Base-by-base conservation (phyloP, 2,888 invertebrate species). In the Phaonia tiefii region DNA sequence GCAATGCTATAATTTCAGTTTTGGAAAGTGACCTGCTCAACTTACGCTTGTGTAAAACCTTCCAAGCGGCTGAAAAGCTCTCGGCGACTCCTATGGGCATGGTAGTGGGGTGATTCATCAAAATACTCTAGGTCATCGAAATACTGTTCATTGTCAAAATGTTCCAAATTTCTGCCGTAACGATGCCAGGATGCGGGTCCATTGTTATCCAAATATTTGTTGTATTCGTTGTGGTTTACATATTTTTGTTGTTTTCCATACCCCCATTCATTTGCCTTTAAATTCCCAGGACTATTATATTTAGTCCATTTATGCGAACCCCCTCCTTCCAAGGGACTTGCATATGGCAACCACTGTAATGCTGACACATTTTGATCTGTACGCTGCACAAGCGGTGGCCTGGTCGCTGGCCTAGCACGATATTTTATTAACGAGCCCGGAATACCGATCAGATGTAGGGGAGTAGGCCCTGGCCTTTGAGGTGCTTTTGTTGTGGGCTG, bases 51-150 rank as follows among this genome's bases (percentile, higher is more conserved):
- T 39, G 86, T 86, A 0, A 89, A 84, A 1, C 86, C 86, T 13
- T 86, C 86, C 11, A 89, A 86, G 5, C 86, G 86, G 56, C 88
- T 84, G 39, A 87, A 90, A 0, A 90, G 72, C 56, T 90, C 87
- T 0, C 90, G 83, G 0, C 90, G 88, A 83, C 89, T 89, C 0
- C 89, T 85, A 63, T 89, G 88, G 0, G 83, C 85, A 39, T 89
- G 86, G 76, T 86, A 89, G 31, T 89, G 84, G 0, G 83, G 84
- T 84, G 84, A 85, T n/a, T 86, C 83, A 4, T 79, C 51, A 31
- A 85, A 79, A 31, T 31, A 31, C 8, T 3, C 31, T 5, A 31
- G 4, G 44, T 89, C 88, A 2, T 85, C 80, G 81, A 88, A 87
- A 26, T 73, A 71, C 26, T 71, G 77, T 4, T 77, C 66, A 8